Evolutionary conservation across 2,888 invertebrate genomes (phyloP).

Genomic region (Tiphia femorata): DNA sequence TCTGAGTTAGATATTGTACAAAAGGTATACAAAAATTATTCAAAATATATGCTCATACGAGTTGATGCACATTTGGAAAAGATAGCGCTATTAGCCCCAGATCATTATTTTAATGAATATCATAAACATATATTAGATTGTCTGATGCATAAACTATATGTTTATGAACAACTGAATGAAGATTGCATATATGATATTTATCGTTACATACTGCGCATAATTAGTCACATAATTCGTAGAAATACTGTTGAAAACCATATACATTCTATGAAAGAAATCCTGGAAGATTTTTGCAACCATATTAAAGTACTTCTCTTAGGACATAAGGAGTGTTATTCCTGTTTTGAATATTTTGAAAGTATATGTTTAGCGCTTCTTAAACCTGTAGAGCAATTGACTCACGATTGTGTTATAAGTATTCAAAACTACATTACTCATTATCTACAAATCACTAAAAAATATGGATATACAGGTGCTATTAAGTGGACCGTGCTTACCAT

Average conservation of each 20-base stretch:
- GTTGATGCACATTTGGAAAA: conserved; percentile 30
- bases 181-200: conserved; percentile 28
- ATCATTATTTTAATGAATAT: conserved; percentile 25
- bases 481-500: conserved; percentile 29
- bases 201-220: conserved; percentile 25
- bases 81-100: conserved; percentile 16
- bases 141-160: conserved; percentile 10
- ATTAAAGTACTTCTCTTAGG: conserved; percentile 21
- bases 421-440: conserved; percentile 15
- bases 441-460: conserved; percentile 17
- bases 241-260: conserved; percentile 13
- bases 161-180: conserved; percentile 22
- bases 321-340: conserved; percentile 37
- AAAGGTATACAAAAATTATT: conserved; percentile 18
- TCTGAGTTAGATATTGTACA: conserved; percentile 33
- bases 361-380: conserved; percentile 34
- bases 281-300: conserved; percentile 15
- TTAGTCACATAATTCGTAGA: conserved; percentile 22
- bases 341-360: conserved; percentile 34
- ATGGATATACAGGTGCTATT: conserved; percentile 17
- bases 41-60: conserved; percentile 29
- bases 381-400: conserved; percentile 27
- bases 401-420: conserved; percentile 19
- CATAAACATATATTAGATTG: conserved; percentile 19
- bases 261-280: background rate